phyloP scores from a whole-genome alignment of 1,140 invertebrate genomes.

The Pissodes strobi region DNA sequence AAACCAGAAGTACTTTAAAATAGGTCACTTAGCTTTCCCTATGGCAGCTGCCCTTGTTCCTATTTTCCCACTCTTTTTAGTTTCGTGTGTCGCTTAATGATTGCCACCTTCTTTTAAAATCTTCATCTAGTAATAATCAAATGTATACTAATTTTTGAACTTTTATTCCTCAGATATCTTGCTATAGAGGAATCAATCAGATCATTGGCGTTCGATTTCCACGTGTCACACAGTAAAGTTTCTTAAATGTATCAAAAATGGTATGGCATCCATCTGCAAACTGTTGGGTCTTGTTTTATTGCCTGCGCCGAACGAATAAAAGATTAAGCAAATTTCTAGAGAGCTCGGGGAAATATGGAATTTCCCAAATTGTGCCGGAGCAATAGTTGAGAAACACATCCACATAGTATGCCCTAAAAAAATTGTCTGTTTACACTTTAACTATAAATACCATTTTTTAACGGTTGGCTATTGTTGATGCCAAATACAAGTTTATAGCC shows the following conservation, averaged over 20 bases:
- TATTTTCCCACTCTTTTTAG: neutral
- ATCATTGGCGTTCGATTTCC: neutral
- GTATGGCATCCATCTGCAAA: neutral
- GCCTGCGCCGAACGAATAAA: neutral
- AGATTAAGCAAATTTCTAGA: neutral
- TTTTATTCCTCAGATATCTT: neutral
- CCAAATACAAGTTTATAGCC: constrained; percentile 55
- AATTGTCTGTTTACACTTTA: constrained; percentile 42
- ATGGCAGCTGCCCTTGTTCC: neutral
- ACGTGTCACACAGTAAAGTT: neutral
- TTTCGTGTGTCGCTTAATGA: neutral
- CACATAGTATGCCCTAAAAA: neutral
- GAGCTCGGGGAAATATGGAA: neutral
- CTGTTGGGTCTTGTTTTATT: neutral
- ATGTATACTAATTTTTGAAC: neutral
- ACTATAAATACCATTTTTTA: constrained; percentile 55
- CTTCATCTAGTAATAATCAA: neutral
- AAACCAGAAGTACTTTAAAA: neutral
- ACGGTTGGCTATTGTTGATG: constrained; percentile 56
- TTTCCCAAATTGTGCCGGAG: neutral
- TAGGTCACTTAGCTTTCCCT: neutral
- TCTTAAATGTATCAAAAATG: neutral
- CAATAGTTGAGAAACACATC: no score
- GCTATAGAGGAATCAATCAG: constrained; percentile 26
- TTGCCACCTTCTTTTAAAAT: neutral